Base-by-base conservation (phyloP, 2,113 vertebrate species). In the Tinamus guttatus region DNA sequence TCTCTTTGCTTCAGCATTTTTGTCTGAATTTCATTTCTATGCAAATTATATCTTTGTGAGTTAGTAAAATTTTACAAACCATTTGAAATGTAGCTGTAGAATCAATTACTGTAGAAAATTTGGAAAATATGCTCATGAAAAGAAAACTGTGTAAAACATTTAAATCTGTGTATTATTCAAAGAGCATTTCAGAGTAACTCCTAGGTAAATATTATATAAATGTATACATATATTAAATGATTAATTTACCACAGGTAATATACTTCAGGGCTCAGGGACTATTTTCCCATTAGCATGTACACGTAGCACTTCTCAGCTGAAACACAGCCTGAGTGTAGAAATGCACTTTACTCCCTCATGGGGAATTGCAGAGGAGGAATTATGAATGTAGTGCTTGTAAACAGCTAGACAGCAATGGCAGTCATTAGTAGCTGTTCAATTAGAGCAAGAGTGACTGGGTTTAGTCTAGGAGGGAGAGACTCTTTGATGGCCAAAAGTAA, bases 21-120 rank as follows among this genome's bases (percentile, higher is more conserved):
- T 93, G 85, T 93, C 92, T 95, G 92, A 59, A 63, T 96, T 94
- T 95, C 90, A 96, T 96, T 96, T 96, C 95, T 89, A 94, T 97
- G 96, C 88, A 97, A 97, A 96, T 96, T 96, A 93, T 78, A 91
- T 94, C 93, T 94, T 93, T 96, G 75, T 56, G 74, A 93, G 90
- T 91, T 93, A 86, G 93, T 95, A 90, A 96, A 92, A 95, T 97
- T 96, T 96, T 93, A 93, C 93, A 90, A 95, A 92, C 77, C 62
- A 32, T n/a, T 88, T 92, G 86, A 97, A 97, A 96, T 86, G 63
- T 86, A 89, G 82, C 86, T 92, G 88, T 69, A 90, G 73, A 96
- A 94, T 84, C 83, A 95, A 90, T 96, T 90, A 94, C 51, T 15
- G 7, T 47, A 84, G 87, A 90, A 96, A 94, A 96, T 96, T 92